phyloP scores from a whole-genome alignment of 2,888 invertebrate species.

The Epinotia ramella region DNA sequence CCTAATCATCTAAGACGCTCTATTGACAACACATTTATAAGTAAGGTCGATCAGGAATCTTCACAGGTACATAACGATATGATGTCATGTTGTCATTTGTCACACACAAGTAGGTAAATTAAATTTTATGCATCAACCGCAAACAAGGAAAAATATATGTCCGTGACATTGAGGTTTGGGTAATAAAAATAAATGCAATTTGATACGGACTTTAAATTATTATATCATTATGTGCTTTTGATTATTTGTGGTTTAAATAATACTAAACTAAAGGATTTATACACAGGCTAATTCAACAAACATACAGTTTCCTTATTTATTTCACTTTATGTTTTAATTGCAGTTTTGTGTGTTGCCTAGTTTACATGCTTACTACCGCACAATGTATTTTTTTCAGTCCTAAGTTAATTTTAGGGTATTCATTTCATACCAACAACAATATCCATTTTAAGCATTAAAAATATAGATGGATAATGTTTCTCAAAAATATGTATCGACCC shows the following conservation, averaged over 20 bases:
- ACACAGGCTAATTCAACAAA: no score
- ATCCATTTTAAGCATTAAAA: no score
- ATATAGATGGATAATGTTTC: no score
- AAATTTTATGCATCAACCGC: constrained; percentile 17
- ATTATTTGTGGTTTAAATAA: neutral
- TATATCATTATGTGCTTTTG: neutral
- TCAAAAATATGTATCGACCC: no score
- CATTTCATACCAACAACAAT: no score
- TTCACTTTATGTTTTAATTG: no score
- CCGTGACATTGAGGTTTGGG: constrained; percentile 19
- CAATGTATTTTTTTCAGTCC: no score
- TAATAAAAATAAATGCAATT: neutral
- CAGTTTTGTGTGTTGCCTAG: no score
- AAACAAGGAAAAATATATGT: constrained; percentile 13
- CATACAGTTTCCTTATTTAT: no score
- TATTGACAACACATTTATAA: neutral
- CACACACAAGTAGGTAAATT: neutral
- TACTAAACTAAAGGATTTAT: no score
- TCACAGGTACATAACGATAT: constrained; percentile 1
- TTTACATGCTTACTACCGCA: no score
- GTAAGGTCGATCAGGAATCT: neutral
- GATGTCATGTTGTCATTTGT: constrained; percentile 17
- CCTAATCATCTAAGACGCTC: neutral
- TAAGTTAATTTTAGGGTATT: no score
- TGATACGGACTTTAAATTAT: neutral